Evolutionary conservation across 1,140 invertebrate species (phyloP), one percentile per base, ranked within the genome.

Genomic region (Drosophila bifasciata): DNA sequence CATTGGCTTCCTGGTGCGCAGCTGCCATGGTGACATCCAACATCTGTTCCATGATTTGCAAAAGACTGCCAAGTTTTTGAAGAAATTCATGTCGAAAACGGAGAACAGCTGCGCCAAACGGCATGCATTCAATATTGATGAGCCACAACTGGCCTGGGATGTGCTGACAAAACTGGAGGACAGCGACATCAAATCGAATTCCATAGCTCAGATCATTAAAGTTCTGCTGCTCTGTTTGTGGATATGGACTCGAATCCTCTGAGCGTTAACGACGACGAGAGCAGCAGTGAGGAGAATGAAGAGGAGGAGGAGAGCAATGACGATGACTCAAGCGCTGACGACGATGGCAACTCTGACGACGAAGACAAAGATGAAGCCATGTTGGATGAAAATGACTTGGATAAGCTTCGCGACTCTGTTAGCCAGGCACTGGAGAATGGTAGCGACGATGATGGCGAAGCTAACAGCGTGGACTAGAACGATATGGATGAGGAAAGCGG

Each of bases 401-500:
- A n/a, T n/a, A n/a, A n/a, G n/a, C n/a, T n/a, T n/a, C n/a, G n/a
- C n/a, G n/a, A n/a, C n/a, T n/a, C n/a, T n/a, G n/a, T n/a, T n/a
- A n/a, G n/a, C n/a, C n/a, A n/a, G n/a, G n/a, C n/a, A n/a, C n/a
- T n/a, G n/a, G n/a, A n/a, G n/a, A n/a, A n/a, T n/a, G 50, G 56
- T 5, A 44, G 61, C 0, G 49, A 19, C 7, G 56, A 64, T 9
- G 57, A 71, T 0, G 23, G 63, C 32, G 72, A 59, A 17, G 70
- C 39, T 17, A 80, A 68, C 88, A 95, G 95, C 62, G 92, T 96
- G 8, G 95, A 96, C 72, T 93, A 96, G 15, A 95, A 97, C 80
- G 93, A 96, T 69, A 94, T 97, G 41, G 93, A 93, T 61, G 96
- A 97, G 75, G 94, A 94, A 68, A 95, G 96, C 89, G 96, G 96